phyloP scores from a whole-genome alignment of 2,797 vertebrate species.

The Sebastes flavidus region DNA sequence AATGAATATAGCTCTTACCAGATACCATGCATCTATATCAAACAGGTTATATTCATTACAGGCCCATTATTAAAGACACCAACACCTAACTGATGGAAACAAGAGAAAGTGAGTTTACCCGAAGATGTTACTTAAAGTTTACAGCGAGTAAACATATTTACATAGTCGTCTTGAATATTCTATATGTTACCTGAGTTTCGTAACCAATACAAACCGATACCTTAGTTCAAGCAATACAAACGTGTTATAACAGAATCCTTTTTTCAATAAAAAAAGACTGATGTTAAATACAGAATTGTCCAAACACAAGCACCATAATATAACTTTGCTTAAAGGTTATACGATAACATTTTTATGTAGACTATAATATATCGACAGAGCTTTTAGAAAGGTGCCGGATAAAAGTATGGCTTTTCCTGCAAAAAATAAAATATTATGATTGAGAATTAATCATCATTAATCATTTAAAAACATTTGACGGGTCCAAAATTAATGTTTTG shows the following conservation, averaged over 20 bases:
- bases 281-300: background rate
- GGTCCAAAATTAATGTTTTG: accelerated
- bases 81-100: background rate
- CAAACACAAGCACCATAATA: background rate
- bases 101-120: background rate
- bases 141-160: background rate
- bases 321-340: background rate
- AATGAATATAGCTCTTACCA: slow-evolving; percentile 47
- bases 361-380: too few relatives aligned
- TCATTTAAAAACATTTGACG: too few relatives aligned
- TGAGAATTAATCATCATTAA: too few relatives aligned
- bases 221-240: background rate
- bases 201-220: too few relatives aligned
- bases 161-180: background rate
- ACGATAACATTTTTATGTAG: too few relatives aligned
- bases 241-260: background rate
- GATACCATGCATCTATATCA: slow-evolving; percentile 27
- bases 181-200: too few relatives aligned
- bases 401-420: too few relatives aligned
- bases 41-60: slow-evolving; percentile 9
- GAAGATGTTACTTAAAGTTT: background rate
- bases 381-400: too few relatives aligned
- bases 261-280: background rate
- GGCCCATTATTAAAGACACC: background rate
- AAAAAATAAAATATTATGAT: too few relatives aligned